These are phyloP conservation scores for Rhagologus leucostigma DNA, from an alignment of 2,113 vertebrate species.

Conservation along the genomic window DNA sequence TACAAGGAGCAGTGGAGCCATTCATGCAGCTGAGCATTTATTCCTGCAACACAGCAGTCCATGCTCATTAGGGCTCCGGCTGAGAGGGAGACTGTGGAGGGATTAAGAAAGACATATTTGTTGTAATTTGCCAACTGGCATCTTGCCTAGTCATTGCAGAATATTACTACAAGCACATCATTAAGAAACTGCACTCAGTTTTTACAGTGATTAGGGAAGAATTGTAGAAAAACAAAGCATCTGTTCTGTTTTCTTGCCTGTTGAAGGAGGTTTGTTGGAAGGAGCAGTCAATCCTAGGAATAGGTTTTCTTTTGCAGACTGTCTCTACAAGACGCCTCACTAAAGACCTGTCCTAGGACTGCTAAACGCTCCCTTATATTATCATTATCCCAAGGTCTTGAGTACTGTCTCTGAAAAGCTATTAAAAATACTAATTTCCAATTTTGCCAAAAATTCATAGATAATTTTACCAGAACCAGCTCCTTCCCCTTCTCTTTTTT, in stretches of 20 bases:
- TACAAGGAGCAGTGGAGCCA: background rate
- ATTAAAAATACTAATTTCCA: background rate
- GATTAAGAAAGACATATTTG: background rate
- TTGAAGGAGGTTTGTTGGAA: background rate
- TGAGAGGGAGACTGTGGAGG: background rate
- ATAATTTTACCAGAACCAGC: background rate
- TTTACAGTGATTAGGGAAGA: background rate
- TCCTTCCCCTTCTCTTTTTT: background rate
- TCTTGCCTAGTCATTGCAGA: background rate
- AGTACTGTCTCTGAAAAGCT: background rate
- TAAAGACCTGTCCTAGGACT: background rate
- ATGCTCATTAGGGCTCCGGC: background rate
- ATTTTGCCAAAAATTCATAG: background rate
- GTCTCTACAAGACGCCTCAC: background rate
- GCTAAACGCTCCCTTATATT: background rate
- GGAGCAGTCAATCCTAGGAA: background rate
- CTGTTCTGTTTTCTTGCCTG: background rate
- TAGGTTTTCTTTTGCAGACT: background rate
- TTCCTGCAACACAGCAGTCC: background rate
- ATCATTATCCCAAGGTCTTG: background rate
- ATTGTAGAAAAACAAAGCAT: background rate
- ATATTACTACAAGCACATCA: background rate
- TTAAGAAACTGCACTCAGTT: background rate
- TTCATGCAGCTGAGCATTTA: background rate
- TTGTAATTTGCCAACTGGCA: background rate